A percentile compares a stretch with the other conserved stretches of the same genome.
Conservation (phyloP, 2,888 invertebrate species). For the Alviniconcha strummeri region DNA sequence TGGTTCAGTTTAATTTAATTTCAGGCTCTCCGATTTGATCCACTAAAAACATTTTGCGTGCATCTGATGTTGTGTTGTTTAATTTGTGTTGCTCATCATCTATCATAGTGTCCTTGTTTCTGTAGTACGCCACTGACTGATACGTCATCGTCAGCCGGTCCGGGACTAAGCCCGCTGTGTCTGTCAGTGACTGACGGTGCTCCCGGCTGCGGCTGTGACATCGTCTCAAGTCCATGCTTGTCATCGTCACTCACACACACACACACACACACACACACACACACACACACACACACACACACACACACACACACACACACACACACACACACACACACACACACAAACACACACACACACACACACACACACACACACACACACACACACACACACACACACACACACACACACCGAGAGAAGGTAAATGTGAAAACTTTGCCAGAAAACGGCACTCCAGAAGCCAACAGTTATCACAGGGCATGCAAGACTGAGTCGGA, state of each 20-base stretch:
- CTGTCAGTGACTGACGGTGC: neutral
- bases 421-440: no score
- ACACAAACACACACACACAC: neutral
- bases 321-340: neutral
- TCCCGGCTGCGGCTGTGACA: no score
- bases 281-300: neutral
- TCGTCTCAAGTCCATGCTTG: no score
- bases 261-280: neutral
- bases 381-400: neutral
- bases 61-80: no score
- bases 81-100: no score
- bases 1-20: no score
- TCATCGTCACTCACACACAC: neutral
- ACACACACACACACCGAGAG: neutral
- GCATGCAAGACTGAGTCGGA: no score
- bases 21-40: no score
- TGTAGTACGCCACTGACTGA: neutral
- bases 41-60: no score
- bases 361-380: neutral
- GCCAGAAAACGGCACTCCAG: no score
- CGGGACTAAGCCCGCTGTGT: neutral
- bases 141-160: neutral
- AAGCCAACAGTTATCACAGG: no score
- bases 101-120: no score
- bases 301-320: conserved; percentile 1